Conservation (phyloP, 2,888 invertebrate species). For the Machimus rusticus region DNA sequence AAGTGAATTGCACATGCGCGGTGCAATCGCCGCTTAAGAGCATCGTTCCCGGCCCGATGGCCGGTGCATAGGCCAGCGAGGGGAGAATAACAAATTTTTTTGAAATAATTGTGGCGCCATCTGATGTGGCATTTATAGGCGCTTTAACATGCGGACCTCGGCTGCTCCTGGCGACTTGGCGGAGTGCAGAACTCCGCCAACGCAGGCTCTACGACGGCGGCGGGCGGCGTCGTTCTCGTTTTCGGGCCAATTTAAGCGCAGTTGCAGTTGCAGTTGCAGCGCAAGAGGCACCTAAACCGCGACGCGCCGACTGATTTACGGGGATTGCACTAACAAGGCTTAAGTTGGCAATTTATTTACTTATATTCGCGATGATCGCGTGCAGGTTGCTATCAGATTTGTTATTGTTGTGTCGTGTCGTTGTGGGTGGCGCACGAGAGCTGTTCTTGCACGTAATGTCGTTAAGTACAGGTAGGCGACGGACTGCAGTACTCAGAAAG, state of each 20-base stretch:
- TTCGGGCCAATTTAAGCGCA: not conserved
- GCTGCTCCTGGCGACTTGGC: not conserved
- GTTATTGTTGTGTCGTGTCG: not conserved
- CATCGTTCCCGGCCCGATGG: not conserved
- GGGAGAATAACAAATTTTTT: not conserved
- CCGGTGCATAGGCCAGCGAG: not conserved
- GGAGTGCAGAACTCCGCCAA: not conserved
- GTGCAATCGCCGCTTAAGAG: slow-evolving; percentile 9
- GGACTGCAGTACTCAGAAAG: not conserved
- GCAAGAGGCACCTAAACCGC: not conserved
- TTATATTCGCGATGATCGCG: slow-evolving; percentile 4
- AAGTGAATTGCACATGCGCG: slow-evolving; percentile 18
- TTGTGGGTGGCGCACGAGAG: slow-evolving; percentile 4
- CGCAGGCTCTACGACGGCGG: not conserved
- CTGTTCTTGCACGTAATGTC: slow-evolving; percentile 18
- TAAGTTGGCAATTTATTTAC: slow-evolving; percentile 19
- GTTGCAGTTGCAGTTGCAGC: not conserved
- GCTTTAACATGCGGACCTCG: not conserved
- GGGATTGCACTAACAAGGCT: slow-evolving; percentile 17
- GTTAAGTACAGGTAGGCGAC: not conserved
- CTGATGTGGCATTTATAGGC: slow-evolving; percentile 17
- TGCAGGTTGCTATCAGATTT: slow-evolving; percentile 21
- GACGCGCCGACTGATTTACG: slow-evolving; percentile 7
- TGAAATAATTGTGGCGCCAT: slow-evolving; percentile 39
- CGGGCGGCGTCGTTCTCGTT: not conserved